Percentiles rank a stretch among this genome's conserved stretches.
These are phyloP conservation scores for Euplexia lucipara DNA, from an alignment of 2,888 invertebrate species.

Conservation along the genomic window DNA sequence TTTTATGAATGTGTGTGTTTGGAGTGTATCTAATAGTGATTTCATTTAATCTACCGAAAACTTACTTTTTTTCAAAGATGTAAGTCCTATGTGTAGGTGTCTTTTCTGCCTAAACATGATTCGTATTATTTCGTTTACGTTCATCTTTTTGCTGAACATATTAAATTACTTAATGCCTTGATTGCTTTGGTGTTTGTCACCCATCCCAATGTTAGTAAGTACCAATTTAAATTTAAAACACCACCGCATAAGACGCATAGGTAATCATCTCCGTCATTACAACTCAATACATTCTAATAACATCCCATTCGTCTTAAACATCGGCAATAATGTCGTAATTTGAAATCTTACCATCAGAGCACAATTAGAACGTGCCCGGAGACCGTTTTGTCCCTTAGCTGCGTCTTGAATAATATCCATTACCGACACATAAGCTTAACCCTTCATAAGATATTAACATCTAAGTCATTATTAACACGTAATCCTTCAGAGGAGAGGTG, in stretches of 20 bases:
- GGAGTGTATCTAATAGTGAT: no score
- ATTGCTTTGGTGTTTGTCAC: no score
- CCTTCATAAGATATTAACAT: conserved; percentile 85
- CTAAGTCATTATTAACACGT: conserved; percentile 85
- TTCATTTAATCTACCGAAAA: no score
- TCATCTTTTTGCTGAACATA: no score
- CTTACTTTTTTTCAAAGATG: no score
- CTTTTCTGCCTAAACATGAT: no score
- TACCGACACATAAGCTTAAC: conserved; percentile 81
- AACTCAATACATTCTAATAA: neutral
- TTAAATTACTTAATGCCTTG: no score
- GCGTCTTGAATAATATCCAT: conserved; percentile 84
- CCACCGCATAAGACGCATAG: conserved; percentile 1
- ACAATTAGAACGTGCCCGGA: conserved; percentile 74
- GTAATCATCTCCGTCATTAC: neutral
- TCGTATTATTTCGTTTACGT: no score
- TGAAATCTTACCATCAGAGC: conserved; percentile 74
- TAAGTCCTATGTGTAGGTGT: no score
- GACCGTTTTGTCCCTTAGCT: conserved; percentile 76
- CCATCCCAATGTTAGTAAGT: neutral
- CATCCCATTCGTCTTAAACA: conserved; percentile 15
- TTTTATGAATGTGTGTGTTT: no score
- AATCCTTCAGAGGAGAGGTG: conserved; percentile 81
- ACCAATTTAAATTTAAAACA: conserved; percentile 22
- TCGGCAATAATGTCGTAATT: conserved; percentile 51